Conservation (phyloP, 1,140 invertebrate species). For the Schlechtendalia chinensis region DNA sequence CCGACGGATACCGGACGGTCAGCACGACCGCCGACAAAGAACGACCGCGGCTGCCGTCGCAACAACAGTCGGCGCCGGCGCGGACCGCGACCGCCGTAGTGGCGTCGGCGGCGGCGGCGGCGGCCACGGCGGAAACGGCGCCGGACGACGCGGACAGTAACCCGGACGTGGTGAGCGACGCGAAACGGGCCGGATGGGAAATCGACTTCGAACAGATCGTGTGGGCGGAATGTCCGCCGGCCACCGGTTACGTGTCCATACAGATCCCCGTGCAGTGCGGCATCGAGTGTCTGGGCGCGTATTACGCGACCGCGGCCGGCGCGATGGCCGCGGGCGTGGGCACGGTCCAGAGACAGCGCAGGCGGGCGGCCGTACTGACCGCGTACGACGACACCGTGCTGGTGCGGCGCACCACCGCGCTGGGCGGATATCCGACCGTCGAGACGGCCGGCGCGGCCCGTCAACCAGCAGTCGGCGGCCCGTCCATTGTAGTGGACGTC, state of each 20-base stretch:
- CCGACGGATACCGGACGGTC: conserved; percentile 48
- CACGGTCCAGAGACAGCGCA: neutral
- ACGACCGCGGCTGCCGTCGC: neutral
- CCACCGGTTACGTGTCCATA: conserved; percentile 44
- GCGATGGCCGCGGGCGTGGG: neutral
- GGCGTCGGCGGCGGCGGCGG: conserved; percentile 54
- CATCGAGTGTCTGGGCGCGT: conserved; percentile 23
- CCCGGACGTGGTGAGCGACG: conserved; percentile 72
- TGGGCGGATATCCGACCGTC: neutral
- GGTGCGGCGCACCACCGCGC: conserved; percentile 13
- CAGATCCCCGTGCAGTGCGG: conserved; percentile 42
- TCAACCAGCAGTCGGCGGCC: neutral
- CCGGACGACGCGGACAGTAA: conserved; percentile 60
- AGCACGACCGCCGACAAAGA: conserved; percentile 51
- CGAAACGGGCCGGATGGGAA: conserved; percentile 43
- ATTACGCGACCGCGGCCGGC: conserved; percentile 8
- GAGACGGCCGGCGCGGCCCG: neutral
- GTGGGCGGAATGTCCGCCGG: conserved; percentile 37
- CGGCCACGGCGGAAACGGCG: conserved; percentile 52
- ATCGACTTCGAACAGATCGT: conserved; percentile 40
- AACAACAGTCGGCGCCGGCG: conserved; percentile 51
- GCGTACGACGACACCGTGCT: conserved; percentile 29
- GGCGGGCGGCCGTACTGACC: conserved; percentile 25
- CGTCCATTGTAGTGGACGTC: conserved; percentile 5
- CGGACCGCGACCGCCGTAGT: conserved; percentile 53